Evolutionary conservation across 1,140 invertebrate species (phyloP).

Genomic region (Sminthurinus signatus): DNA sequence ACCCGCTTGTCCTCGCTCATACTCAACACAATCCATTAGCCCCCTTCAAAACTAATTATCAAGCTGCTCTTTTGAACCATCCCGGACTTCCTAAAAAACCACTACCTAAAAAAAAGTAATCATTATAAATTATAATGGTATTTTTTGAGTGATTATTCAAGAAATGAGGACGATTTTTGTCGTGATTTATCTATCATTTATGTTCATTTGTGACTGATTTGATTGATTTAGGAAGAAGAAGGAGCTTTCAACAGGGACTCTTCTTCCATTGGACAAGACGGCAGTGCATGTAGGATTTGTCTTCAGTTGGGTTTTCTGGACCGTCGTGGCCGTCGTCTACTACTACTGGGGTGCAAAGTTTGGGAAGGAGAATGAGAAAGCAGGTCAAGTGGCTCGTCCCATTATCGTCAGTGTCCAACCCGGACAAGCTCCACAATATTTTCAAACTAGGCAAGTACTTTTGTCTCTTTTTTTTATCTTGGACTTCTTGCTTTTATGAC

Average conservation of each 20-base stretch:
- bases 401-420: constrained; percentile 1
- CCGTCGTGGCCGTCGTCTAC: constrained; percentile 21
- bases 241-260: neutral
- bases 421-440: neutral
- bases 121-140: too few species aligned
- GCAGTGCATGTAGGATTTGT: constrained; percentile 26
- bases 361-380: neutral
- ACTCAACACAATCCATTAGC: neutral
- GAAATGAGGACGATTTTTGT: too few species aligned
- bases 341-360: constrained; percentile 26
- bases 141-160: too few species aligned
- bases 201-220: too few species aligned
- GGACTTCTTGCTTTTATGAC: too few species aligned
- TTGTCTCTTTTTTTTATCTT: neutral
- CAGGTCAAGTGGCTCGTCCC: neutral
- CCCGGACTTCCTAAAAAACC: too few species aligned
- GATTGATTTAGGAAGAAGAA: constrained; percentile 6
- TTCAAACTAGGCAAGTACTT: neutral
- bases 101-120: too few species aligned
- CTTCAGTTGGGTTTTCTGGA: constrained; percentile 36
- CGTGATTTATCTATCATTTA: too few species aligned
- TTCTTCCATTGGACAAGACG: constrained; percentile 32
- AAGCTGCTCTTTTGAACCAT: neutral
- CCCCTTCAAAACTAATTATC: neutral
- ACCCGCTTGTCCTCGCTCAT: neutral